A percentile compares a stretch with the other conserved stretches of the same genome.
Conservation (phyloP, 2,888 invertebrate species). For the Drosophila fulvimacula region DNA sequence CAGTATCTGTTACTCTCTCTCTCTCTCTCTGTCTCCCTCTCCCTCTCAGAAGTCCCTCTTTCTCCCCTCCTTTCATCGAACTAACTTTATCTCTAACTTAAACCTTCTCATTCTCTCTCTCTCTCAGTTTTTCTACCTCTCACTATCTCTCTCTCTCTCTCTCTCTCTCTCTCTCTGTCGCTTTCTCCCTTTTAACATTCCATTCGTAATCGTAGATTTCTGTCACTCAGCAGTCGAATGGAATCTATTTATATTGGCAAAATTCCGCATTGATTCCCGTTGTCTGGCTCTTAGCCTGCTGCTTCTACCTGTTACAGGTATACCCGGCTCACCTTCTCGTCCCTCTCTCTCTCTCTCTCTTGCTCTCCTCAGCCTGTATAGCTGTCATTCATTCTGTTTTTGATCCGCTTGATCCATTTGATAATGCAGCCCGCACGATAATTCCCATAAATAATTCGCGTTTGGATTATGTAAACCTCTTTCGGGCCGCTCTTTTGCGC, state of each 20-base stretch:
- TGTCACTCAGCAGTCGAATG: conserved; percentile 7
- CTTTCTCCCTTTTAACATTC: conserved; percentile 6
- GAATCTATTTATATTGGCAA: conserved; percentile 23
- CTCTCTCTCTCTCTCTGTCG: neutral
- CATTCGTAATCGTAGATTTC: neutral
- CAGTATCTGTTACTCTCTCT: neutral
- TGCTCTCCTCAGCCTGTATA: conserved; percentile 5
- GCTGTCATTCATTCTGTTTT: conserved; percentile 32
- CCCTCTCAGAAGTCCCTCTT: too few species aligned
- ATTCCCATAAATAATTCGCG: conserved; percentile 70
- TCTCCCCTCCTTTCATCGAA: too few species aligned
- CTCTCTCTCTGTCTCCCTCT: neutral
- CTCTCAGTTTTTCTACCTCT: neutral
- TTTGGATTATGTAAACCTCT: conserved; percentile 63
- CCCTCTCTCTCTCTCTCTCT: neutral
- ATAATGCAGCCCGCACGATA: conserved; percentile 64
- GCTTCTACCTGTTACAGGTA: conserved; percentile 21
- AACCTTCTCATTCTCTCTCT: neutral
- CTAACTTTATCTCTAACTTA: too few species aligned
- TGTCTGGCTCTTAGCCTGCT: conserved; percentile 2
- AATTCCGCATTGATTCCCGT: conserved; percentile 31
- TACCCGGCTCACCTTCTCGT: neutral
- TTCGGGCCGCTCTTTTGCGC: conserved; percentile 22
- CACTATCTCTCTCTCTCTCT: neutral
- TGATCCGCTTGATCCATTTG: conserved; percentile 52